Evolutionary conservation across 2,888 invertebrate species (phyloP), one percentile per base, ranked within the genome.

Genomic region (Cephus rjabovi): DNA sequence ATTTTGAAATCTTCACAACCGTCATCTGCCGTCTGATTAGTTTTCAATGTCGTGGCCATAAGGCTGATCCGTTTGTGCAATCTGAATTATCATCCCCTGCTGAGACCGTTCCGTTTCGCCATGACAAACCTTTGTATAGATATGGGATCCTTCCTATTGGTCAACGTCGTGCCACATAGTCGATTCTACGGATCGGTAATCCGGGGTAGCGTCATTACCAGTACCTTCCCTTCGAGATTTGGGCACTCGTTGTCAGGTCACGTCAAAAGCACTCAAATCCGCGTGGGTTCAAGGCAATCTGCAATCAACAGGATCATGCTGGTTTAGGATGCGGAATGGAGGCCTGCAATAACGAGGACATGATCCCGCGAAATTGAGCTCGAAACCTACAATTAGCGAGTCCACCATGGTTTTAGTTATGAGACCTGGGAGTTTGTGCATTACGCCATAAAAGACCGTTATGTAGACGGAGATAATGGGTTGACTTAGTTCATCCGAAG

Each of bases 391-490:
- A 88, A 88, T 88, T 87, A 88, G 86, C 82, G 77, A 84, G 85
- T 82, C 83, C 83, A 82, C 82, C 80, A 83, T 81, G 87, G 85
- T 85, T 85, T 83, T 76, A 79, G 82, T 86, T 83, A 86, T 84
- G 80, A 78, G 81, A 80, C 80, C 79, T 69, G 74, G 79, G 83
- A 87, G 84, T 87, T 87, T 84, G 86, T 83, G 82, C 85, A 84
- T 86, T 85, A 83, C 81, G 80, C 83, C 86, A 79, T 87, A 86
- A 88, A 87, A 87, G 87, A 84, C 78, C 81, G 76, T 73, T 80
- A 82, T 82, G 82, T 86, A 83, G 85, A 86, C 85, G 81, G 84
- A 82, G 84, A 86, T 88, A 88, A 88, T 86, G 84, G 87, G 84
- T 75, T 80, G 86, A 88, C 85, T 87, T 88, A 83, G 87, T 85